phyloP scores from a whole-genome alignment of 2,888 invertebrate species.

The Aspidiotus rigidus region DNA sequence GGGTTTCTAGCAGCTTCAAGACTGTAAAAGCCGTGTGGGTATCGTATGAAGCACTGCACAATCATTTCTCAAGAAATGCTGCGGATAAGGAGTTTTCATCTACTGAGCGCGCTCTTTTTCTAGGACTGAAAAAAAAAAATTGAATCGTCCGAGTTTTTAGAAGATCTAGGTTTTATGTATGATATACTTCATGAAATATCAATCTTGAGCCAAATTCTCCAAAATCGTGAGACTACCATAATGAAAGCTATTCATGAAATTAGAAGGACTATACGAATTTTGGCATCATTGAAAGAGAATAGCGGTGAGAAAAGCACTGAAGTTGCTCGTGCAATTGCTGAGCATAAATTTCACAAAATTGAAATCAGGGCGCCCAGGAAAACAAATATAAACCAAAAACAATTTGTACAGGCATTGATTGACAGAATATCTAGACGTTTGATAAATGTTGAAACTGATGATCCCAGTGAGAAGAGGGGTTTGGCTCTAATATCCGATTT shows the following conservation, averaged over 20 bases:
- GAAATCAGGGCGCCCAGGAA: neutral
- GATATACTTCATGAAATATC: neutral
- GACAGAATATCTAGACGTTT: neutral
- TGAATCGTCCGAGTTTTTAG: neutral
- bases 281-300: neutral
- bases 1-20: neutral
- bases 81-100: neutral
- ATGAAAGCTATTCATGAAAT: neutral
- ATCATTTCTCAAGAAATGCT: neutral
- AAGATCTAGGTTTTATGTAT: slow-evolving; percentile 1
- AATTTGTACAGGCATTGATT: neutral
- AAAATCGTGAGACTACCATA: neutral
- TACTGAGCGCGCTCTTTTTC: neutral
- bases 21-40: slow-evolving; percentile 4
- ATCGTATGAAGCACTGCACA: slow-evolving; percentile 2
- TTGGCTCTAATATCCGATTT: neutral
- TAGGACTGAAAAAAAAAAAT: neutral
- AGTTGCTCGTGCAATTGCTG: neutral
- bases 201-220: neutral
- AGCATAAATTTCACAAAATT: neutral
- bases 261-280: slow-evolving; percentile 1
- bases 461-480: too few relatives aligned
- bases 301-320: neutral
- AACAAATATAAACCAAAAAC: neutral
- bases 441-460: neutral